Base-by-base conservation (phyloP, 2,113 vertebrate species). In the Chrysochloris asiatica region DNA sequence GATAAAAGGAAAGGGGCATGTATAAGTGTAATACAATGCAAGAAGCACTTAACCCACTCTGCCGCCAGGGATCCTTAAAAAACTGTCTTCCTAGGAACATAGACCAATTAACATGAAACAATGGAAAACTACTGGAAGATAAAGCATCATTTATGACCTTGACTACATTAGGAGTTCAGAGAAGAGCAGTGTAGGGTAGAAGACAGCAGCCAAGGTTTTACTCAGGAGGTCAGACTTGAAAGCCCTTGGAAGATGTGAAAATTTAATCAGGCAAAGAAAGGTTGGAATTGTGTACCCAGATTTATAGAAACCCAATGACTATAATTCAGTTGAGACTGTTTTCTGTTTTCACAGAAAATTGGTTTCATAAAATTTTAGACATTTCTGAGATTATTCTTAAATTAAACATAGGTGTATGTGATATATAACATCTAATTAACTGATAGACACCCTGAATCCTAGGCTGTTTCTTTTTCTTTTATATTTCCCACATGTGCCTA, bases 321-420 rank as follows among this genome's bases (percentile, higher is more conserved):
- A 41, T 93, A 81, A 93, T 88, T 96, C 52, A 88, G 1, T 93
- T 48, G 90, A 90, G 61, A 81, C 72, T 83, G 33, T 90, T 90
- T 86, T 91, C 75, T 79, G 47, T 90, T 41, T 52, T 93, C 14
- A 2, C 16, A 92, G 65, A 93, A 93, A 89, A 92, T 43, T 92
- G 71, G 19, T 90, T 95, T 90, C 76, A 86, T 95, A 88, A 94
- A 88, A 93, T 92, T 93, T 56, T 90, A 81, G 83, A 86, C 79
- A 86, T 16, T 63, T 83, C 47, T 88, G 54, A 93, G 65, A 86
- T 92, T 90, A 79, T 73, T 88, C n/a, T 95, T 48, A 92, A 86
- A 48, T 81, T 94, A 85, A 17, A 79, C 3, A n/a, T n/a, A 63
- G 10, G 28, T 67, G n/a, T 92, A 2, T 76, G 21, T 87, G 63